phyloP scores from a whole-genome alignment of 2,797 vertebrate genomes.

The Phalloptychus januarius region DNA sequence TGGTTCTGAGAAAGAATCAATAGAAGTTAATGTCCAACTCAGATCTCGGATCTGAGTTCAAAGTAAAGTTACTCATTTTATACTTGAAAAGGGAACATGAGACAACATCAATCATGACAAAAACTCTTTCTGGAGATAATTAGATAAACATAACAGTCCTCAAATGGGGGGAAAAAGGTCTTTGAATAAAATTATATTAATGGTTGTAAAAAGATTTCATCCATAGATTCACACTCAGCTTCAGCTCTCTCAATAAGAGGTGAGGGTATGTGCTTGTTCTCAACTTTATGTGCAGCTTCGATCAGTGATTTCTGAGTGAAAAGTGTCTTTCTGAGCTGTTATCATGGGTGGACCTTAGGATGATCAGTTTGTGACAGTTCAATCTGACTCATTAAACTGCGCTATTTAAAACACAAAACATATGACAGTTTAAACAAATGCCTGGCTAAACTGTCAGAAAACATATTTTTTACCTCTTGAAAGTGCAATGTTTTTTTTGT shows the following conservation, averaged over 20 bases:
- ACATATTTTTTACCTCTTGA: too few relatives aligned
- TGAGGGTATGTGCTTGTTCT: background rate
- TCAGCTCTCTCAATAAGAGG: background rate
- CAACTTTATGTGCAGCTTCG: background rate
- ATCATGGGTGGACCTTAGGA: constrained; percentile 5
- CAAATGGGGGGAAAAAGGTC: background rate
- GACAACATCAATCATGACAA: background rate
- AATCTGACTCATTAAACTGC: background rate
- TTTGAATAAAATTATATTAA: background rate
- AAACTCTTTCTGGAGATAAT: background rate
- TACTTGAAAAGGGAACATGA: background rate
- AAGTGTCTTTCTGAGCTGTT: constrained; percentile 6
- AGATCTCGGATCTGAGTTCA: constrained; percentile 15
- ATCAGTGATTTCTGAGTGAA: constrained; percentile 12
- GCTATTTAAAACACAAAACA: background rate
- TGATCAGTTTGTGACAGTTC: constrained; percentile 3
- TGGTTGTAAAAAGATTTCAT: too few relatives aligned
- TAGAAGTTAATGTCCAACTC: constrained; percentile 75
- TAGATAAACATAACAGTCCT: background rate
- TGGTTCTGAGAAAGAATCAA: constrained; percentile 72
- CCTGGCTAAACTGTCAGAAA: background rate
- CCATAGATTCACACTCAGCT: background rate
- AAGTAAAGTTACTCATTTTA: constrained; percentile 12
- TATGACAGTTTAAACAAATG: background rate
- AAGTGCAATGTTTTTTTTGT: background rate